Conservation (phyloP, 2,113 vertebrate genomes). For the Dromas ardeola region DNA sequence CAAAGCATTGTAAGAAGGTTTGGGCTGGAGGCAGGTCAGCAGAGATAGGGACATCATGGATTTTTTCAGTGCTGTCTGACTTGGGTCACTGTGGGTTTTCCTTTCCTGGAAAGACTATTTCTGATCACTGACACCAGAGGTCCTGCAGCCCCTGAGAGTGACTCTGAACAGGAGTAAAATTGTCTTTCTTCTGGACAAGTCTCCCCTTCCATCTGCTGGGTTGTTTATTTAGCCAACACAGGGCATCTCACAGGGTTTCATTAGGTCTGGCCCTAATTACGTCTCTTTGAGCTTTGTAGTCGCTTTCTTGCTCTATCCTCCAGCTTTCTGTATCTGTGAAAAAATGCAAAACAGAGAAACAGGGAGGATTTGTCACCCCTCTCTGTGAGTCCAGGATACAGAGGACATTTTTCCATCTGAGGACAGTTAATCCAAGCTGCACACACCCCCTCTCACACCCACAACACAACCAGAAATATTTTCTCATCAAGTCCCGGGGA, state of each 20-base stretch:
- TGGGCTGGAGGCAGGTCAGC: background rate
- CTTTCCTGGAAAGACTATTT: background rate
- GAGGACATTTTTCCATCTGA: background rate
- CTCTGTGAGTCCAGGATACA: background rate
- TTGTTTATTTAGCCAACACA: background rate
- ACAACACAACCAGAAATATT: background rate
- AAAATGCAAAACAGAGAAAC: background rate
- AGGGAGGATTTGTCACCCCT: background rate
- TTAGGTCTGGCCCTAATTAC: background rate
- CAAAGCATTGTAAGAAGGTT: background rate
- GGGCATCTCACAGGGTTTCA: background rate
- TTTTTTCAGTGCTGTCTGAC: background rate
- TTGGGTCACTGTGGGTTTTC: background rate
- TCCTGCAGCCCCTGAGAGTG: background rate
- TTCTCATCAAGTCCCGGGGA: background rate
- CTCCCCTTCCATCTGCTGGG: fast-evolving
- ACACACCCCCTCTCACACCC: background rate
- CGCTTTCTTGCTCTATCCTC: background rate
- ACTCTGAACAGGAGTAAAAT: background rate
- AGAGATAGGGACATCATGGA: background rate
- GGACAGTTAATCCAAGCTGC: background rate
- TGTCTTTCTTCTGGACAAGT: background rate
- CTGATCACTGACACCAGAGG: background rate
- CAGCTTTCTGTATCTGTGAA: background rate
- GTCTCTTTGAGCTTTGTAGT: background rate